Base-by-base conservation (phyloP, 2,888 invertebrate genomes). In the Marronus borbonicus region DNA sequence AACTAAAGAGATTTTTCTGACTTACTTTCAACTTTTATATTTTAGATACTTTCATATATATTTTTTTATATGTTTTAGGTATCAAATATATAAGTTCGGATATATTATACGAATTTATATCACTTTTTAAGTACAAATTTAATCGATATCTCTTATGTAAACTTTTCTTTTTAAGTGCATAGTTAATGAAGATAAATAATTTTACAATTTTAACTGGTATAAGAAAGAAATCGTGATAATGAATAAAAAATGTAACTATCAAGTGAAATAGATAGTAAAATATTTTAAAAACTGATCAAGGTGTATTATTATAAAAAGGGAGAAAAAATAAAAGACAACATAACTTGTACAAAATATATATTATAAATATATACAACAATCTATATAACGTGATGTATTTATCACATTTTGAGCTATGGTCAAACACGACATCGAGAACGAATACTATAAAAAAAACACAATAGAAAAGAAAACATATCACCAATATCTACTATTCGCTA, bases 361-460 rank as follows among this genome's bases (percentile, higher is more conserved):
- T 17, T 49, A 50, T 20, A 72, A 39, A 72, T 58, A 72, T 72
- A 58, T 58, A 72, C 39, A 58, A 72, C 36, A 58, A 8, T 72
- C 28, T 36, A 58, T 17, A 39, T 12, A 58, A 12, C 36, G 72
- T 72, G 72, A 72, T 72, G 72, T 20, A 44, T 36, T 58, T 58
- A 58, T 72, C 72, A 72, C 72, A 72, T 72, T 58, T 66, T 58
- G 58, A 72, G 72, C 72, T 72, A 70, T 36, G 28, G 39, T 66
- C 66, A 44, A 39, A 20, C 66, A 49, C n/a, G 44, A 44, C 65
- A 17, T 17, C 17, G n/a, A 58, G 7, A 62, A 14, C 24, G 3
- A 70, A 39, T 8, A 58, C 17, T 39, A 39, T 58, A 10, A 50
- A 68, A 68, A 49, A 58, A 39, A 72, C 24, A 50, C 20, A 69